Evolutionary conservation across 64 coral and sea anemone species (phyloP).

Genomic region (Catalaphyllia jardinei): DNA sequence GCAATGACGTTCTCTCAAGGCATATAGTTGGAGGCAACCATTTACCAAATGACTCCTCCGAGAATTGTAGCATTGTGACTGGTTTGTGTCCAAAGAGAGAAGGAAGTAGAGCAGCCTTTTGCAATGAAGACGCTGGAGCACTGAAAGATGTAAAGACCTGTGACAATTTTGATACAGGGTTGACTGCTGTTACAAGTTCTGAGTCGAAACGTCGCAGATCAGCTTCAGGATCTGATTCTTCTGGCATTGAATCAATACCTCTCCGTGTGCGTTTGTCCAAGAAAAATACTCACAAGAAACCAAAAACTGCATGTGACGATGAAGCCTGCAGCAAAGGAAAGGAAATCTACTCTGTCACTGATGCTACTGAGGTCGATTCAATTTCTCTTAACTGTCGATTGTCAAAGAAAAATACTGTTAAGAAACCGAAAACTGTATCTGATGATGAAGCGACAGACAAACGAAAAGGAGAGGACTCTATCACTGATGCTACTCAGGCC

Average conservation of each 20-base stretch:
- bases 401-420: neutral
- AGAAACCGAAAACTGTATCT: neutral
- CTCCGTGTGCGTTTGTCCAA: neutral
- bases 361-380: no score
- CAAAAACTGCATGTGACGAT: neutral
- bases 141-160: neutral
- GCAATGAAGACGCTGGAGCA: neutral
- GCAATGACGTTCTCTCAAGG: neutral
- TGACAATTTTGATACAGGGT: neutral
- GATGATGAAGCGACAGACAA: neutral
- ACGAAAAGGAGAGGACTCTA: neutral
- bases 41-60: neutral
- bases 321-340: no score
- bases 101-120: neutral
- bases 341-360: no score
- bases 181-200: neutral
- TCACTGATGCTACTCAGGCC: neutral
- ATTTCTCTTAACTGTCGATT: neutral
- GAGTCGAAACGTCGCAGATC: slow-evolving; percentile 10
- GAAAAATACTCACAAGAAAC: neutral
- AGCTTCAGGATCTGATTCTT: slow-evolving; percentile 4
- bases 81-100: neutral
- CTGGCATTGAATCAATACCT: neutral
- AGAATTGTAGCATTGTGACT: neutral
- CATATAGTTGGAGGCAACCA: neutral